Percentiles rank a stretch among this genome's conserved stretches.
Evolutionary conservation across 2,113 vertebrate genomes (phyloP).

Genomic region (Mandrillus leucophaeus): DNA sequence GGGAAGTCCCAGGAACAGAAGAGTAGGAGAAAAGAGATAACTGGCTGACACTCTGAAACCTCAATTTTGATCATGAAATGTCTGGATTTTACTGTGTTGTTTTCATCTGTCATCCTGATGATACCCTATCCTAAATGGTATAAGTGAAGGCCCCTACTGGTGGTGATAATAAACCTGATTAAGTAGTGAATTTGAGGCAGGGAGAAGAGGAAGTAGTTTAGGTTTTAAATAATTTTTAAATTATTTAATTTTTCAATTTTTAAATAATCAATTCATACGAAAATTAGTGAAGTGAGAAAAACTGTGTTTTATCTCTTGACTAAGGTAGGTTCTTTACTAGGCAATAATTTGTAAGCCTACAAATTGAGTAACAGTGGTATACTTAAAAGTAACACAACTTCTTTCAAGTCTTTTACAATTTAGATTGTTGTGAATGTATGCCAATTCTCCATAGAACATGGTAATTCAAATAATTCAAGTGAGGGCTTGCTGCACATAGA

Average conservation of each 20-base stretch:
- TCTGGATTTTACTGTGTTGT: background rate
- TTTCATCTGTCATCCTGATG: background rate
- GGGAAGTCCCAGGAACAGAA: background rate
- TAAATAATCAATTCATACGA: background rate
- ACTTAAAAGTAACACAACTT: background rate
- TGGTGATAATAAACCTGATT: background rate
- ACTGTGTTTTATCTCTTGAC: background rate
- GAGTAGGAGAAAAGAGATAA: background rate
- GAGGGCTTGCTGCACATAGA: background rate
- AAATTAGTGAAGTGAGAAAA: background rate
- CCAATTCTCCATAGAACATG: background rate
- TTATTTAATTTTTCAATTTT: background rate
- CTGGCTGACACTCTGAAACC: background rate
- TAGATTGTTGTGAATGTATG: background rate
- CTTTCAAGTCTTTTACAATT: background rate
- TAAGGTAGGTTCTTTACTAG: background rate
- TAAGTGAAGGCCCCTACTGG: background rate
- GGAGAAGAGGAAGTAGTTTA: background rate
- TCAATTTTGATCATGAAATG: background rate
- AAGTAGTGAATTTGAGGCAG: background rate
- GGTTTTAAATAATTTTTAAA: too few species aligned
- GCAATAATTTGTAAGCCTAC: background rate
- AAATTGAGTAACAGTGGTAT: background rate
- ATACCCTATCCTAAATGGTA: background rate
- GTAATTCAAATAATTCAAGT: background rate